These are phyloP conservation scores for Dissostichus mawsoni DNA, from an alignment of 2,113 vertebrate genomes.

Conservation along the genomic window DNA sequence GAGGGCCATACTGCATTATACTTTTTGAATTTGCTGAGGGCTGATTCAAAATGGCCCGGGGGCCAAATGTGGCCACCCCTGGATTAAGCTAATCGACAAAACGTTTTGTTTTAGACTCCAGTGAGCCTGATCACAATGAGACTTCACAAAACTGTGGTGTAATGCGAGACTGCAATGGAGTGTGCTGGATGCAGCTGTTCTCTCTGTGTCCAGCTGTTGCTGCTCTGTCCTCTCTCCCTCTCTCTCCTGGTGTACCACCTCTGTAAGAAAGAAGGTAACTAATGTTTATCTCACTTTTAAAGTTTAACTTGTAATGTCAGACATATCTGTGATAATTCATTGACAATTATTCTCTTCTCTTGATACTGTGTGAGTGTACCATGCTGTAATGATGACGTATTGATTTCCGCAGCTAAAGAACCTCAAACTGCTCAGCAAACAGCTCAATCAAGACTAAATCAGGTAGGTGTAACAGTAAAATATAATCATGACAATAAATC, in stretches of 20 bases:
- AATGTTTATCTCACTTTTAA: not conserved
- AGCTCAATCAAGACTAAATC: not conserved
- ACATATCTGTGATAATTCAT: not conserved
- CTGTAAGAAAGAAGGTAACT: conserved; percentile 49
- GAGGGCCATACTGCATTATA: too few relatives aligned
- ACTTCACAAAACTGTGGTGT: not conserved
- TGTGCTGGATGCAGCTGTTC: conserved; percentile 47
- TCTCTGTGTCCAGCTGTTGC: conserved; percentile 42
- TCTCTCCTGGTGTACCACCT: conserved; percentile 19
- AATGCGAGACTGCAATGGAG: too few relatives aligned
- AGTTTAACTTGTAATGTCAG: not conserved
- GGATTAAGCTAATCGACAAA: not conserved
- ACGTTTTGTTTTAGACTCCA: conserved; percentile 17
- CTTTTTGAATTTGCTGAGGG: too few relatives aligned
- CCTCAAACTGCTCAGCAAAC: conserved; percentile 1
- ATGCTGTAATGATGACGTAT: not conserved
- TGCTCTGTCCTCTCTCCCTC: conserved; percentile 24
- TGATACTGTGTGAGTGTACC: not conserved
- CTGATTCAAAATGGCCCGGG: too few relatives aligned
- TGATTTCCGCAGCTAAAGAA: conserved; percentile 12
- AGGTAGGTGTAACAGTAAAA: not conserved
- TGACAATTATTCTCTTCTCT: not conserved
- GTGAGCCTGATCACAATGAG: not conserved
- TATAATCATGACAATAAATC: not conserved
- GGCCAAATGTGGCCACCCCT: too few relatives aligned